Base-by-base conservation (phyloP, 1,140 invertebrate species). In the Bombus pascuorum region DNA sequence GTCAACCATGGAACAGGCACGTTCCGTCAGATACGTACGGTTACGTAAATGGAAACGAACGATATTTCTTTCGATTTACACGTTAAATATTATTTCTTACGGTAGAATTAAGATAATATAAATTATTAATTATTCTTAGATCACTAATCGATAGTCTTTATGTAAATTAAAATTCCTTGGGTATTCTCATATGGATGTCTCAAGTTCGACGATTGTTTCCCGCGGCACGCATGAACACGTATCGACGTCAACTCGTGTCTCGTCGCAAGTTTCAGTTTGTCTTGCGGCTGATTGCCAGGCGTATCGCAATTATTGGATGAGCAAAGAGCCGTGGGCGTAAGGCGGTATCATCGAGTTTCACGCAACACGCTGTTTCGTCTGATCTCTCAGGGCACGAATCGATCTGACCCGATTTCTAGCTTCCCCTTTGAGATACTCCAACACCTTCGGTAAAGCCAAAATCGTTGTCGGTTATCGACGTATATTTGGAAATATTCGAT, bases 241-340 rank as follows among this genome's bases (percentile, higher is more conserved):
- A 65, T 62, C 75, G 59, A 75, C 57, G 73, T 85, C 71, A 18
- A 76, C 34, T 59, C 25, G 57, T 66, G 59, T 81, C 42, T 75
- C 75, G 37, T 70, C 34, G 76, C 70, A 65, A 81, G 79, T 75
- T 86, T 84, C 87, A 78, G 81, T 89, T 84, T 87, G 87, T 80
- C 81, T 89, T 89, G 85, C 83, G 81, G 47, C 13, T 77, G 88
- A 88, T 89, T 72, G 79, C 83, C 59, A 74, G 9, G 72, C 70
- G 59, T 75, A 83, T 89, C 70, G 79, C n/a, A 47, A 65, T 82
- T 79, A 59, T 75, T 72, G 79, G 87, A 88, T 57, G 80, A 83
- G 88, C 72, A 83, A 79, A 86, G 86, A 89, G 83, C 87, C 83
- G 80, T 44, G 72, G 87, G 79, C 87, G 70, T 25, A 80, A 88